Evolutionary conservation across 2,797 vertebrate species (phyloP), one percentile per base, ranked within the genome.

Genomic region (Sebastes diploproa): DNA sequence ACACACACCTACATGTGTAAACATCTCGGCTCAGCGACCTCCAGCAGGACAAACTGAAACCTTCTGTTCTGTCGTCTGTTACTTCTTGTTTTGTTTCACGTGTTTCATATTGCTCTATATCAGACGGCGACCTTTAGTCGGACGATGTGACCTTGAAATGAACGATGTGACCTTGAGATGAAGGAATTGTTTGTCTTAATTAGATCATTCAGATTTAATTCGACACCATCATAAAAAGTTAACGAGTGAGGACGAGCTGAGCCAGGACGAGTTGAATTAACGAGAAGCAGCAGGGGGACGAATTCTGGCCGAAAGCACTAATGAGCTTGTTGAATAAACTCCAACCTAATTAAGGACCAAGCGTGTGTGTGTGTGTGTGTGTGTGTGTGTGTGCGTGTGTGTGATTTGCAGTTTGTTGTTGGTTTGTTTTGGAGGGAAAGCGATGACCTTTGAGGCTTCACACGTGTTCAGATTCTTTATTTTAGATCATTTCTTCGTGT

Each of bases 301-400:
- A 38, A 63, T 16, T 23, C 69, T 32, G 75, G 64, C 69, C 65
- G n/a, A 69, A 69, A 68, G 23, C 76, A 50, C 75, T 81, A 78
- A 87, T 77, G 79, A 89, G 83, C 68, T 66, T 10, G 77, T 84
- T 84, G 83, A 89, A 81, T 36, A 66, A 78, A 78, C 62, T 77
- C 82, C 79, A 84, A 73, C 27, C 50, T 73, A 75, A 86, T 88
- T 81, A 87, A 50, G 42, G 46, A 34, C 30, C 1, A 2, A 2
- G 29, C 1, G 32, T 36, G 32, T 68, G 23, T 65, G 72, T 55
- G 56, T 70, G 54, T 72, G 42, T 42, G 58, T 71, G 59, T 32
- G 70, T 60, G 54, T 60, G 65, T 55, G 54, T 42, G 65, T 55
- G 77, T 23, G 63, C 0, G 36, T 13, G 38, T 42, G 38, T 30